Base-by-base conservation (phyloP, 1,140 invertebrate species). In the Oscheius sp. region DNA sequence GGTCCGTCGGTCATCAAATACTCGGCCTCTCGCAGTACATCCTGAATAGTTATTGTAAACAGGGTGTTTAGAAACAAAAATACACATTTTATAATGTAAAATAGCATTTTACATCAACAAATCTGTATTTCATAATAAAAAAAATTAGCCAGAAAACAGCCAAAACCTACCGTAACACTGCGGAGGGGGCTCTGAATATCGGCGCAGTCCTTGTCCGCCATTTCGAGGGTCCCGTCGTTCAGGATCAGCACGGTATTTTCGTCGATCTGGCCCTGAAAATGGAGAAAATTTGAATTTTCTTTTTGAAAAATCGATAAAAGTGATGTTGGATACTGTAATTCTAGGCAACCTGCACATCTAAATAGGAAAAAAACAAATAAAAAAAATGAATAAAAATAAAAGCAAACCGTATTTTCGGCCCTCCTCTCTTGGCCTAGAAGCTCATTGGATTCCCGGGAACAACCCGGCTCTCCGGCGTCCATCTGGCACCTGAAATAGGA, bases 11-110 rank as follows among this genome's bases (percentile, higher is more conserved):
- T 71, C 28, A 71, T 65, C 23, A 71, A 42, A 35, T 71, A 49
- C 32, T 63, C 69, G 3, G 69, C 69, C 31, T 71, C 69, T 23
- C 69, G 69, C 20, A 71, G 69, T 31, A 71, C 69, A 38, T 71
- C 69, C 69, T 71, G 46, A 61, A 70, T n/a, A 64, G n/a, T 29
- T 32, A 23, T 7, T 62, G 10, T 62, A 35, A n/a, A 62, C 20
- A 31, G 20, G 15, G 34, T 28, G 2, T 34, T 62, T 34, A 28
- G n/a, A 34, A 2, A 7, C 3, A 38, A 10, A 38, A 34, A 66
- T 66, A 42, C 32, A 23, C 59, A 69, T 55, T 62, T 62, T 31
- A 46, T 3, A 1, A 46, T 42, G 46, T 32, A 63, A 63, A 63
- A 13, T 10, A 18, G 0, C 61, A 59, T 59, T 10, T 59, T 23